Evolutionary conservation across 2,797 vertebrate species (phyloP).

Genomic region (Pangasius sanitwongsei): DNA sequence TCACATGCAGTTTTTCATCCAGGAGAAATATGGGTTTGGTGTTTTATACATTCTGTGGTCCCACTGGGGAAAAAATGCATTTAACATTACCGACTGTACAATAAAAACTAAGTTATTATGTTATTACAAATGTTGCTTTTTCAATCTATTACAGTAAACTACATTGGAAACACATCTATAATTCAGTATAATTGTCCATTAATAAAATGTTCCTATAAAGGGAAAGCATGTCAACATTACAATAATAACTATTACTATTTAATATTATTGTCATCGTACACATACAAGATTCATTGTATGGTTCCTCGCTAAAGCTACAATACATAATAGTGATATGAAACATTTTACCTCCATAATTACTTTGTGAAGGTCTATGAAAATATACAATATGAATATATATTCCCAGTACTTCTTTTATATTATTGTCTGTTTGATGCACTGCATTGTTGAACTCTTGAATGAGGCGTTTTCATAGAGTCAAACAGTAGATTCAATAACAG

Average conservation of each 20-base stretch:
- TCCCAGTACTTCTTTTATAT: not conserved
- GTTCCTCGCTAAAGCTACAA: no score
- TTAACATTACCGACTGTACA: slow-evolving; percentile 16
- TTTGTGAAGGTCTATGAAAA: no score
- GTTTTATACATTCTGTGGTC: slow-evolving; percentile 20
- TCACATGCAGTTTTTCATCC: slow-evolving; percentile 24
- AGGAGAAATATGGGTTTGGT: slow-evolving; percentile 40
- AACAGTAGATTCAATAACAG: not conserved
- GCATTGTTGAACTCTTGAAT: not conserved
- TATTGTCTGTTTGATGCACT: not conserved
- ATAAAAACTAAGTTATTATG: slow-evolving; percentile 24
- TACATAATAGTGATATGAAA: no score
- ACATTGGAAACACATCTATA: not conserved
- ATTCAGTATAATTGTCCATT: not conserved
- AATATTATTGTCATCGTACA: not conserved
- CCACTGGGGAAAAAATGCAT: slow-evolving; percentile 5
- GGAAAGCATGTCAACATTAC: not conserved
- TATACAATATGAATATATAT: no score
- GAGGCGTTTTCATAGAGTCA: not conserved
- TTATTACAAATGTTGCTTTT: not conserved
- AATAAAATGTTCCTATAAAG: not conserved
- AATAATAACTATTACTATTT: not conserved
- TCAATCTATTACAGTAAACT: not conserved
- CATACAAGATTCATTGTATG: no score
- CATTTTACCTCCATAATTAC: no score